A percentile compares a stretch with the other conserved stretches of the same genome.
phyloP scores from a whole-genome alignment of 2,797 vertebrate genomes.

The Tragopan temminckii region DNA sequence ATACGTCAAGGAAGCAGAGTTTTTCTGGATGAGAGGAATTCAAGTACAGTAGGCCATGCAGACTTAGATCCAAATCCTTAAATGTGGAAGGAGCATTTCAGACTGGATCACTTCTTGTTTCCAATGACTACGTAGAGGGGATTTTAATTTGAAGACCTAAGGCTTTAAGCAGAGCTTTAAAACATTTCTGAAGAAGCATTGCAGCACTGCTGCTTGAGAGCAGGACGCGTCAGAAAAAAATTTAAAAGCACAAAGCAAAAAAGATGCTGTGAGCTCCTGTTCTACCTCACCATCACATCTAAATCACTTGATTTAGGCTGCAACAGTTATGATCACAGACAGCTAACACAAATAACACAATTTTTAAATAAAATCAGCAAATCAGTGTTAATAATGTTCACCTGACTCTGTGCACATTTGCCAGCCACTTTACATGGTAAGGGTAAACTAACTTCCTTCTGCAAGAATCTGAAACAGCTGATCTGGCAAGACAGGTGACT shows the following conservation, averaged over 20 bases:
- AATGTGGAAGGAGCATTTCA: background rate
- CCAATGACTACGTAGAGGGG: background rate
- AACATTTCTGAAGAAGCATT: background rate
- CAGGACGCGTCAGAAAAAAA: background rate
- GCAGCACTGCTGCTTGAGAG: background rate
- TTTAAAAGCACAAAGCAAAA: background rate
- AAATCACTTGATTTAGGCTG: background rate
- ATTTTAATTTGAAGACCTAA: background rate
- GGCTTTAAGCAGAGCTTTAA: background rate
- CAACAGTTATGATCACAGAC: background rate
- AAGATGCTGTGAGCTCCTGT: background rate
- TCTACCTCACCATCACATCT: background rate
- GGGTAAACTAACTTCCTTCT: background rate
- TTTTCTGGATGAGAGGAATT: background rate
- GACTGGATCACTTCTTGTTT: background rate
- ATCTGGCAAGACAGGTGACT: background rate
- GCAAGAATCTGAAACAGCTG: background rate
- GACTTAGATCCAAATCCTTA: background rate
- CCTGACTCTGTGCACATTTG: background rate
- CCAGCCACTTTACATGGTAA: background rate
- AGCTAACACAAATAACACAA: background rate
- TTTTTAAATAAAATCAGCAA: background rate
- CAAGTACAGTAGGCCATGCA: background rate
- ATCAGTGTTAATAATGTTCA: fast-evolving
- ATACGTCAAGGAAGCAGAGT: background rate